A percentile compares a stretch with the other conserved stretches of the same genome.
Conservation (phyloP, 2,888 invertebrate species). For the Chymomyza amoena region DNA sequence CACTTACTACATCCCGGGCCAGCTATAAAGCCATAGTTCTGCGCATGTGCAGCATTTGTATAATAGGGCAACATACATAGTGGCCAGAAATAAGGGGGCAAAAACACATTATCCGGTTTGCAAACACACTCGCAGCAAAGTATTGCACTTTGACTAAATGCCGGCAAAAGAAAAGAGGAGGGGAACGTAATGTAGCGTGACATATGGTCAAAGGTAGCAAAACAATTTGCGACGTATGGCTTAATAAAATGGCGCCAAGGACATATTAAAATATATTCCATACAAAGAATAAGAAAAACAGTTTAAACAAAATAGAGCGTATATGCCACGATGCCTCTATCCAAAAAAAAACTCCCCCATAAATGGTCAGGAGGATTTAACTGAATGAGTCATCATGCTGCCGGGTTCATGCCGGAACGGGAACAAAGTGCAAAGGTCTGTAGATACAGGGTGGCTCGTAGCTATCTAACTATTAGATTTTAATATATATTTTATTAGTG, state of each 20-base stretch:
- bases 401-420: neutral
- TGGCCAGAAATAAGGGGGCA: neutral
- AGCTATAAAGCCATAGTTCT: neutral
- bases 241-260: neutral
- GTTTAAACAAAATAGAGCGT: slow-evolving; percentile 25
- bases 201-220: neutral
- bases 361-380: slow-evolving; percentile 46
- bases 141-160: neutral
- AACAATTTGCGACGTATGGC: neutral
- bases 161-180: too few species aligned
- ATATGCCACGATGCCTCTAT: slow-evolving; percentile 43
- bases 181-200: neutral
- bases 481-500: slow-evolving; percentile 30
- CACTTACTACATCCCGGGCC: too few species aligned
- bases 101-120: slow-evolving; percentile 10
- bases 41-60: neutral
- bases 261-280: neutral
- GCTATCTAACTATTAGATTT: slow-evolving; percentile 43
- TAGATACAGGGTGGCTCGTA: slow-evolving; percentile 12
- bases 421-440: neutral
- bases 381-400: neutral
- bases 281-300: too few species aligned
- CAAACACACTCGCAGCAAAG: slow-evolving; percentile 12
- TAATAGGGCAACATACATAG: neutral
- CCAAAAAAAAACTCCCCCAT: slow-evolving; percentile 4